Evolutionary conservation across 2,888 invertebrate species (phyloP).

Genomic region (Nineta flava): DNA sequence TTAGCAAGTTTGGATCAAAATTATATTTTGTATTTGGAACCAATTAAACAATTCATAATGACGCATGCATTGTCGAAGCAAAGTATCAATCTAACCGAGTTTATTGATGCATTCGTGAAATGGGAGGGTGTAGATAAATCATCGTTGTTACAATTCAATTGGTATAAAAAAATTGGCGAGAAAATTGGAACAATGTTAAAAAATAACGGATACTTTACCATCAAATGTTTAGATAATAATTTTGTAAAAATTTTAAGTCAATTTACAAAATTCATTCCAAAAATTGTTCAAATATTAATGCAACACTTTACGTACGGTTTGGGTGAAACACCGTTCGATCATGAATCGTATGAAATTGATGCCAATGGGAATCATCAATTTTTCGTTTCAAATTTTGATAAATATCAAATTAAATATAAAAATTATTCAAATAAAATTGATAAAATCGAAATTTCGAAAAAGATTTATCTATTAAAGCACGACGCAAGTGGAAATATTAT

Average conservation of each 20-base stretch:
- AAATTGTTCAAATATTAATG: not conserved
- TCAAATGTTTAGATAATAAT: not conserved
- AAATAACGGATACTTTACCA: no score
- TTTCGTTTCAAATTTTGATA: slow-evolving; percentile 9
- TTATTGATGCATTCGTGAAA: no score
- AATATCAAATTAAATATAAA: slow-evolving; percentile 9
- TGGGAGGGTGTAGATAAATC: no score
- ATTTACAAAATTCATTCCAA: not conserved
- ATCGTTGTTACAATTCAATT: no score
- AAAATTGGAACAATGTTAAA: no score
- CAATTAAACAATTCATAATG: no score
- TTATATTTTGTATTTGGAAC: no score
- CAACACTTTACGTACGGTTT: not conserved
- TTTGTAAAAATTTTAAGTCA: not conserved
- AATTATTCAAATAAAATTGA: not conserved
- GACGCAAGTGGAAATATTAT: slow-evolving; percentile 11
- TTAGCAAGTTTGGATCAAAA: no score
- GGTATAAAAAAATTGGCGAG: no score
- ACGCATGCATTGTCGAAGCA: no score
- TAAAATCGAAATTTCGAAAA: not conserved
- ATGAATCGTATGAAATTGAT: slow-evolving; percentile 13
- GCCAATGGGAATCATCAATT: not conserved
- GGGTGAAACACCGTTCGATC: slow-evolving; percentile 10
- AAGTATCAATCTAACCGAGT: no score
- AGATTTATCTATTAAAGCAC: not conserved